phyloP scores from a whole-genome alignment of 1,140 invertebrate genomes.

The Delia radicum region DNA sequence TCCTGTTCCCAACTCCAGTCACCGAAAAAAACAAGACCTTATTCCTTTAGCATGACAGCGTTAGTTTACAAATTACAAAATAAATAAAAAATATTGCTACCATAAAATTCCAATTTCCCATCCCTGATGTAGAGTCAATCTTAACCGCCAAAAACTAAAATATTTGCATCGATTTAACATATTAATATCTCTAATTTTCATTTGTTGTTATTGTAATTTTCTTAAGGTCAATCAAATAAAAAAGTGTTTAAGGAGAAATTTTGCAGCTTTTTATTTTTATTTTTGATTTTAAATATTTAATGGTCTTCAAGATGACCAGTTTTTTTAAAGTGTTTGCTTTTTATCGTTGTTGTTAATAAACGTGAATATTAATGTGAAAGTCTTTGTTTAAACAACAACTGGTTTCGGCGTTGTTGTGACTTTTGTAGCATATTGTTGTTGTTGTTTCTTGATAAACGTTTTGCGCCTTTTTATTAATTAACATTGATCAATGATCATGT shows the following conservation, averaged over 20 bases:
- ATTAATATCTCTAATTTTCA: no score
- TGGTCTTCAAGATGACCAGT: neutral
- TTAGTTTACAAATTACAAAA: no score
- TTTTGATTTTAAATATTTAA: neutral
- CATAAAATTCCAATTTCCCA: no score
- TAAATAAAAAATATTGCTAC: no score
- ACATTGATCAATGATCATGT: neutral
- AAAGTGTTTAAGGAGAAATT: neutral
- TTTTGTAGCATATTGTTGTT: neutral
- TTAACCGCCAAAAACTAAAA: no score
- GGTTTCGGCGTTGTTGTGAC: neutral
- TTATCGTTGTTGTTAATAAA: neutral
- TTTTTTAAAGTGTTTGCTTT: neutral
- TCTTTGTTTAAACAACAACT: neutral
- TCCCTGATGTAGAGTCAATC: no score
- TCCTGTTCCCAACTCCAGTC: no score
- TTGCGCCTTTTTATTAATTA: slow-evolving; percentile 3
- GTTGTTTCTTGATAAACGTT: neutral
- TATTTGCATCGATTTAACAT: no score
- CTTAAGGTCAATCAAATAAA: neutral
- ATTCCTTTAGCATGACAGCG: no score
- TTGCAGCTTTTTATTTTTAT: neutral
- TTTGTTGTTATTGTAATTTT: neutral
- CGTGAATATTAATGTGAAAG: neutral
- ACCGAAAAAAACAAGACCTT: no score